Conservation (phyloP, 2,113 vertebrate genomes). For the Megaceryle torquata region DNA sequence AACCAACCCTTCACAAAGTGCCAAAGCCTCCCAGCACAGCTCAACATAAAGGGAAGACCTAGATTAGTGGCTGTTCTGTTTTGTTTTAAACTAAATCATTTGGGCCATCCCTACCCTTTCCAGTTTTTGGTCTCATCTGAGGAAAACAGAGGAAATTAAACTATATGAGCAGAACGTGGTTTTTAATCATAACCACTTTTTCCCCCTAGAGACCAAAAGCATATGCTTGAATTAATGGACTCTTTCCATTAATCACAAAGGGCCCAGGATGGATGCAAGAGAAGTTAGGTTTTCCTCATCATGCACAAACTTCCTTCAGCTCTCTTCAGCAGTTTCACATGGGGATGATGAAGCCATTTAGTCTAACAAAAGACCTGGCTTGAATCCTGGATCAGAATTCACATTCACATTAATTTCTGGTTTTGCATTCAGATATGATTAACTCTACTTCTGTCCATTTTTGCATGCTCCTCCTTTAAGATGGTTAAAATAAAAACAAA, state of each 20-base stretch:
- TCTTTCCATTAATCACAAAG: slow-evolving; percentile 17
- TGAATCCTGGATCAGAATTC: slow-evolving; percentile 10
- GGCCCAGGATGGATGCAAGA: background rate
- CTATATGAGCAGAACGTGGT: background rate
- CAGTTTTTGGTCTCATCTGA: background rate
- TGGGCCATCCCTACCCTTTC: background rate
- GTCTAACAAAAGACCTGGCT: slow-evolving; percentile 3
- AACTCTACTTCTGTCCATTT: background rate
- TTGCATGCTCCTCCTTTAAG: background rate
- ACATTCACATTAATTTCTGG: background rate
- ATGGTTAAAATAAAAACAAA: background rate
- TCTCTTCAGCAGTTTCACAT: background rate
- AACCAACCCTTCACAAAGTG: background rate
- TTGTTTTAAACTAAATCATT: background rate
- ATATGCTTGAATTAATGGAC: background rate
- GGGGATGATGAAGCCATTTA: slow-evolving; percentile 2
- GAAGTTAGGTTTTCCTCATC: background rate
- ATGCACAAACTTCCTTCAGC: background rate
- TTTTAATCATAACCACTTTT: slow-evolving; percentile 8
- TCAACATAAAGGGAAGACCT: background rate
- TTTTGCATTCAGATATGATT: background rate
- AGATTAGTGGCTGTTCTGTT: background rate
- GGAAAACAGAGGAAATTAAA: background rate
- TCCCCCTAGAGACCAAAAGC: background rate
- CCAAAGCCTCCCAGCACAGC: background rate